Base-by-base conservation (phyloP, 2,113 vertebrate genomes). In the Marcusenius ussheri region DNA sequence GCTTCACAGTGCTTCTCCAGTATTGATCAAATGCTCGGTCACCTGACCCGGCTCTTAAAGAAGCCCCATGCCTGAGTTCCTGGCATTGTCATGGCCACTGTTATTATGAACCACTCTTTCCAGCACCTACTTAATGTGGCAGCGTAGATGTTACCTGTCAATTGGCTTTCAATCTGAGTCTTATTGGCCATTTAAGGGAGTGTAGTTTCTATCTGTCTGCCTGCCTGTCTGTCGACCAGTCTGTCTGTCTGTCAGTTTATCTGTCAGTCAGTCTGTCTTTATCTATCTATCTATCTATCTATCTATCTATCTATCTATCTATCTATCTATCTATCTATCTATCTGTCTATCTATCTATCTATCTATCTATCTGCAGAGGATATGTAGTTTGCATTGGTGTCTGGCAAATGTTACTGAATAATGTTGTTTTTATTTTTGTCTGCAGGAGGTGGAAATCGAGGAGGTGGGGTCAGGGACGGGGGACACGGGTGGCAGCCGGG, bases 391-490 rank as follows among this genome's bases (percentile, higher is more conserved):
- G 24, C 62, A 27, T 66, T 66, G 9, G 24, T 66, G n/a, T 66
- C 24, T 10, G n/a, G 24, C 9, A 66, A 27, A 31, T 10, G 24
- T 51, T 77, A 27, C 11, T 89, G 27, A 51, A 31, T 21, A 24
- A 13, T 49, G 47, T 17, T 89, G 10, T 31, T 66, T n/a, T 88
- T 80, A 17, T 91, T 5, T 62, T 13, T 91, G 13, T 31, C n/a
- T 45, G 51, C 88, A 94, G 93, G 93, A 93, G n/a, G 87, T 17
- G 10, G 87, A 49, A 88, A 92, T 92, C 51, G 92, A 92, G 58
- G 93, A 92, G 5, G 9, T 80, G 6, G 85, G 90, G 21, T 58
- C 45, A 9, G 91, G 89, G 13, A 83, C 88, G 51, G 10, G 70
- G 24, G 13, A 42, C 49, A 7, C 39, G 10, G 21, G 39, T 27